Conservation (phyloP, 2,797 vertebrate genomes). For the Galagoides demidoff region DNA sequence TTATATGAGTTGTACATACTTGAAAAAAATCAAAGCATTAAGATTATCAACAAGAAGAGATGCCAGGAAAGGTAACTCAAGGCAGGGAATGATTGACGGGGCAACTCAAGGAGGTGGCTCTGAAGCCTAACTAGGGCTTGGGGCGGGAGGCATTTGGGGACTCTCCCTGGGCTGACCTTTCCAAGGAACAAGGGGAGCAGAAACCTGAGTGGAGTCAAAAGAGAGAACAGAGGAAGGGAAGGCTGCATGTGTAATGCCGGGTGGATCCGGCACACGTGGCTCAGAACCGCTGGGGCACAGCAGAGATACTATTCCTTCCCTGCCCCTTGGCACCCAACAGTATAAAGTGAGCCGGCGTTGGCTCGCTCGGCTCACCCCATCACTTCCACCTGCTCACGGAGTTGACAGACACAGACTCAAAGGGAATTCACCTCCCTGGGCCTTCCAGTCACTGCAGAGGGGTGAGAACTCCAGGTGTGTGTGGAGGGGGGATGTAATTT, state of each 20-base stretch:
- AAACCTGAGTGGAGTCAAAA: neutral
- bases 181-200: neutral
- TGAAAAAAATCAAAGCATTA: neutral
- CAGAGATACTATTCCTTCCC: neutral
- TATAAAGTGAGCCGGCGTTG: too few relatives aligned
- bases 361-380: neutral
- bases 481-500: neutral
- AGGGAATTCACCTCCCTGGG: neutral
- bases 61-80: neutral
- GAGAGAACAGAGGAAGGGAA: neutral
- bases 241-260: too few relatives aligned
- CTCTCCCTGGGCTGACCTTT: neutral
- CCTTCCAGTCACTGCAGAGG: neutral
- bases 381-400: neutral
- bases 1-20: neutral
- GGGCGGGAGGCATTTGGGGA: neutral
- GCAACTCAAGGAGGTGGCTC: neutral
- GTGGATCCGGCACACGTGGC: neutral
- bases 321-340: fast-evolving
- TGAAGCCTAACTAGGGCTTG: neutral
- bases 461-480: neutral
- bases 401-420: neutral
- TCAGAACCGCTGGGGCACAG: neutral
- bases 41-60: neutral
- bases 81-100: neutral